Evolutionary conservation across 2,888 invertebrate genomes (phyloP), one percentile per base, ranked within the genome.

Genomic region (Beris morrisii): DNA sequence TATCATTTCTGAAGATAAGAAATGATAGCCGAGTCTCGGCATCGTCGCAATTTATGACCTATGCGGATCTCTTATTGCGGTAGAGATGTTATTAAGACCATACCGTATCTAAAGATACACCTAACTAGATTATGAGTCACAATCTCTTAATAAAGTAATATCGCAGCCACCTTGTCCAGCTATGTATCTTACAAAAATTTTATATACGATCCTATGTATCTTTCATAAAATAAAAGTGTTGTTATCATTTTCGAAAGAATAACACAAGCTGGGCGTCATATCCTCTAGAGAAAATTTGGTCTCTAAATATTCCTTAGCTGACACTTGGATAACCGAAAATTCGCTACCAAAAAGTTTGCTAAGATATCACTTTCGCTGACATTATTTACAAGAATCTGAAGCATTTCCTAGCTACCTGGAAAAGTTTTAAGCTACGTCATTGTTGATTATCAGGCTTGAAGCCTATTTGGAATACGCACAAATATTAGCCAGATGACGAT

Each of bases 1-100:
- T 64, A 64, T 53, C 32, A 53, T 64, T 64, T 64, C 38, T 52
- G 53, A 61, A 61, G 61, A 50, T 59, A 30, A 13, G 3, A 59
- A 30, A 59, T 46, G 50, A 61, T 38, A 52, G 4, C 50, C 38
- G 38, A 38, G 38, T 48, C 48, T 64, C 44, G 28, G 50, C 54
- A 64, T 38, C 54, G 44, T 54, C 64, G 64, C 64, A 64, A 64
- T 64, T 64, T 64, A 64, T 54, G 53, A 52, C 44, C 64, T 64
- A 64, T 64, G 64, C 64, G 54, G 64, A 64, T 64, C 54, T 54
- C 54, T 64, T 64, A 54, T 61, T 61, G 61, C 61, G 61, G 22
- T 52, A 61, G 43, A 50, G 32, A 28, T 30, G n/a, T 30, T 45
- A 58, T 38, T 38, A 28, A 12, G 7, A 56, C 30, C 9, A 43